These are phyloP conservation scores for Panagrolaimus sp. DNA, from an alignment of 1,140 invertebrate species.

Conservation along the genomic window DNA sequence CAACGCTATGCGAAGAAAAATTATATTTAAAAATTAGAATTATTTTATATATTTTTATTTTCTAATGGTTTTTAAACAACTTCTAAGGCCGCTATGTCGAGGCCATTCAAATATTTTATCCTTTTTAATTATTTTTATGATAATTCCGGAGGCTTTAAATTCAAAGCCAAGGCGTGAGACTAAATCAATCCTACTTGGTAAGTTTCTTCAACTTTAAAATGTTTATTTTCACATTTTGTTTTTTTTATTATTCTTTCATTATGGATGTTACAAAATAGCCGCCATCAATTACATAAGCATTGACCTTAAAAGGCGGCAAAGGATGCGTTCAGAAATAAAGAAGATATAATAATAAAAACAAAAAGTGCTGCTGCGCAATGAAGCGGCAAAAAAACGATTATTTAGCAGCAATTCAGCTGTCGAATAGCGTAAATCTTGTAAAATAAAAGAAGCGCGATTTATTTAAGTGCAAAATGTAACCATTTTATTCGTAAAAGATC, in stretches of 20 bases:
- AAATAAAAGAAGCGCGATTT: background rate
- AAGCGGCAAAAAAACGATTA: background rate
- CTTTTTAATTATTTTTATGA: no score
- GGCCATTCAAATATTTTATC: no score
- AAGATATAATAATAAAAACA: background rate
- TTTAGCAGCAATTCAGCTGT: background rate
- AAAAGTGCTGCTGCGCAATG: background rate
- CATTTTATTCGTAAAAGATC: background rate
- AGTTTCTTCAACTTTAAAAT: background rate
- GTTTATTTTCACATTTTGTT: background rate
- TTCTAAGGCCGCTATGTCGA: no score
- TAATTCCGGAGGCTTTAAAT: no score
- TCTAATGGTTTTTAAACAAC: no score
- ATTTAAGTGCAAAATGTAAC: background rate
- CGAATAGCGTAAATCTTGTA: background rate
- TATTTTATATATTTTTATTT: no score
- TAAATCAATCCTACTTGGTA: conserved; percentile 10
- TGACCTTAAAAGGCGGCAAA: conserved; percentile 2
- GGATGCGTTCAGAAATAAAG: background rate
- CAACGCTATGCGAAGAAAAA: no score
- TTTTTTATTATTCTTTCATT: background rate
- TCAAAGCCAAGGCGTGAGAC: background rate
- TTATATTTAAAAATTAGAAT: no score
- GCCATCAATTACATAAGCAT: conserved; percentile 14
- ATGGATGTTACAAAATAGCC: background rate